These are phyloP conservation scores for Elymnias hypermnestra DNA, from an alignment of 1,140 invertebrate species.

Conservation along the genomic window DNA sequence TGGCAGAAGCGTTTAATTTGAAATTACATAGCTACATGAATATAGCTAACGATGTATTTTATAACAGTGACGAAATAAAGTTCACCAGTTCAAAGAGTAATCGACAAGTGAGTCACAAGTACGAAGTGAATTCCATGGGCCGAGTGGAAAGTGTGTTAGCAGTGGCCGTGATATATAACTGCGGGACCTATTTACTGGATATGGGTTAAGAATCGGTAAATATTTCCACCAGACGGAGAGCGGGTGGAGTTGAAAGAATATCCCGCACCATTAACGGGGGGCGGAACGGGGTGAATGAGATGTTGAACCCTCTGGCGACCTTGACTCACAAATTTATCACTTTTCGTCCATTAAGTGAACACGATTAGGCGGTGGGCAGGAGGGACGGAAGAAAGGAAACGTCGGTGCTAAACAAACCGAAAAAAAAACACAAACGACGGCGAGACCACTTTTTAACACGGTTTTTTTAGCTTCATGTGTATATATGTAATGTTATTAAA, in stretches of 20 bases:
- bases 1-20: no score
- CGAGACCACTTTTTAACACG: no score
- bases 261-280: constrained; percentile 56
- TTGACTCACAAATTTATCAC: constrained; percentile 69
- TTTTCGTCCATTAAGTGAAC: constrained; percentile 66
- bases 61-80: no score
- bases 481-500: no score
- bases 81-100: no score
- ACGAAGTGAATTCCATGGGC: no score
- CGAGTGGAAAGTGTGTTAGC: not conserved
- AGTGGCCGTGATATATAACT: not conserved
- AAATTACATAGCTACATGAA: no score
- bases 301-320: constrained; percentile 65
- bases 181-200: not conserved
- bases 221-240: constrained; percentile 25
- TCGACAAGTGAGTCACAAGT: no score
- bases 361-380: constrained; percentile 59
- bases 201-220: constrained; percentile 13
- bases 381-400: constrained; percentile 35
- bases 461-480: no score
- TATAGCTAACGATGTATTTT: no score
- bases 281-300: constrained; percentile 61
- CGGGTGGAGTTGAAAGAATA: constrained; percentile 46
- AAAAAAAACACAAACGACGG: not conserved
- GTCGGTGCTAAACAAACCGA: constrained; percentile 6